Evolutionary conservation across 2,797 vertebrate species (phyloP), one percentile per base, ranked within the genome.

Genomic region (Capromys pilorides): DNA sequence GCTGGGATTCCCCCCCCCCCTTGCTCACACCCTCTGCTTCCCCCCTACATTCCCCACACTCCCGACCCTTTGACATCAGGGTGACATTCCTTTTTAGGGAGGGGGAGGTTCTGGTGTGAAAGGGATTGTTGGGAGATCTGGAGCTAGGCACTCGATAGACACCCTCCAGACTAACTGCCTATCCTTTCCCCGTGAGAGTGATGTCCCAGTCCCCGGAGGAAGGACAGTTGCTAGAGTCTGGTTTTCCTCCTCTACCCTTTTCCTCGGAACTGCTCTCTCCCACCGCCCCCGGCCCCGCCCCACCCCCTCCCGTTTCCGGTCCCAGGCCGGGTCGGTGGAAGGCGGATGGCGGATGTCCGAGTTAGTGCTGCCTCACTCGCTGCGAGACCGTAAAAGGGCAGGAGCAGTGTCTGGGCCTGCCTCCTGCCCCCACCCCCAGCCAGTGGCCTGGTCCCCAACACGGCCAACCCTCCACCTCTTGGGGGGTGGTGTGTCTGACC

Each of bases 311-410:
- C 90, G 92, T 96, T 97, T 97, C 97, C 97, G 97, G 97, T 96
- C 97, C 90, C 96, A 87, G 75, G 96, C 94, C 36, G 69, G 1
- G 80, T 88, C 96, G 95, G 80, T 88, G 97, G 95, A 96, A 96
- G 96, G 96, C 95, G 91, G 95, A 96, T 96, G 97, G 95, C 97
- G 97, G 97, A 97, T 96, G 97, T 97, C 97, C 97, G 96, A 97
- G 95, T 96, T 95, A 93, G 86, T 86, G 96, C 97, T 91, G 96
- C 96, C 85, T 96, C 93, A 86, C 94, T 96, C 95, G 24, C 95
- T 71, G 73, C 24, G 97, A 96, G 97, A 97, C 97, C 97, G 94
- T 97, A 97, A 97, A 97, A 97, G 97, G 97, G 80, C 95, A 96
- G 96, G 95, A 95, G 95, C 84, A 3, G 54, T 41, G 84, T 85